A percentile compares a stretch with the other conserved stretches of the same genome.
Conservation (phyloP, 2,113 vertebrate genomes). For the Chionomys nivalis region DNA sequence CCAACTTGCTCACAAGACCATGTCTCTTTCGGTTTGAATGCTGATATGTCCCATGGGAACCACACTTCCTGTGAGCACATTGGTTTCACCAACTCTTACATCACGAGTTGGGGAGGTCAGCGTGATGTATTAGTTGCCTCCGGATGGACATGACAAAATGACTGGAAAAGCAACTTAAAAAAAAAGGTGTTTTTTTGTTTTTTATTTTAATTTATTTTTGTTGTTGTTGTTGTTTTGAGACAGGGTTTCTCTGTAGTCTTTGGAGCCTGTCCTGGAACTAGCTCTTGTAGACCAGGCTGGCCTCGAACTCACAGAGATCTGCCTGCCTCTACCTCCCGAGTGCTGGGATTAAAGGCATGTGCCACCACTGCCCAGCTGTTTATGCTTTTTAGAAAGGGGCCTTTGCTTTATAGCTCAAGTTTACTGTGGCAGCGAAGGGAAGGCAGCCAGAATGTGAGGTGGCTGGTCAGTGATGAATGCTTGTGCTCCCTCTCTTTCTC, state of each 20-base stretch:
- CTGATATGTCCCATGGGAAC: fast-evolving
- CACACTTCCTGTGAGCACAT: fast-evolving
- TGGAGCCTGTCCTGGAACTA: too few species aligned
- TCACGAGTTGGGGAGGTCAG: neutral
- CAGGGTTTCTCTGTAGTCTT: too few species aligned
- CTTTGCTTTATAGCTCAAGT: neutral
- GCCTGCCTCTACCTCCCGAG: too few species aligned
- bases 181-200: neutral
- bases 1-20: neutral
- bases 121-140: neutral
- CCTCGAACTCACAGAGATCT: too few species aligned
- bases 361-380: too few species aligned
- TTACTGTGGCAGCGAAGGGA: neutral
- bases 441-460: neutral
- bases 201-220: neutral
- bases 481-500: too few species aligned
- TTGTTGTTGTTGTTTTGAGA: neutral
- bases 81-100: neutral
- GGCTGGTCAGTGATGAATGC: neutral
- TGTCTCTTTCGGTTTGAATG: neutral
- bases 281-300: too few species aligned
- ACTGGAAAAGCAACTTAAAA: neutral
- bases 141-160: neutral
- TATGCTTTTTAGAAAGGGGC: neutral
- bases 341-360: too few species aligned